Conservation (phyloP, 1,140 invertebrate species). For the Drosophila burlai region DNA sequence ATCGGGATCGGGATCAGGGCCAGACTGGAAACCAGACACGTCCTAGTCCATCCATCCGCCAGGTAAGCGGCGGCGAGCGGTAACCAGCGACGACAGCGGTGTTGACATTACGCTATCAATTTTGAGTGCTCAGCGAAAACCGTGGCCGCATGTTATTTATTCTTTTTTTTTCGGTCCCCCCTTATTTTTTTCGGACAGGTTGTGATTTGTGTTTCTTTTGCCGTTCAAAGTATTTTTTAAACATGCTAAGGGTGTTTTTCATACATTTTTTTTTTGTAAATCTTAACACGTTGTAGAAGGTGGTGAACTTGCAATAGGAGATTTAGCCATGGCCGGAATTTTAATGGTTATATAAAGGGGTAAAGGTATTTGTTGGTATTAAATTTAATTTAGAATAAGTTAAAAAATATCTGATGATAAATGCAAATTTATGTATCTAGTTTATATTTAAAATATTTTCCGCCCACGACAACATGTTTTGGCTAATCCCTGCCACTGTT, state of each 20-base stretch:
- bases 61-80: conserved; percentile 30
- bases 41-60: conserved; percentile 35
- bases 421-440: neutral
- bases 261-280: conserved; percentile 1
- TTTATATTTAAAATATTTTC: neutral
- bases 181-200: conserved; percentile 21
- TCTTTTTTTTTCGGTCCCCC: conserved; percentile 11
- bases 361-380: neutral
- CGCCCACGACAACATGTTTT: neutral
- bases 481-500: neutral
- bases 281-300: conserved; percentile 15
- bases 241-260: conserved; percentile 8
- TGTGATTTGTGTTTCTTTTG: conserved; percentile 39
- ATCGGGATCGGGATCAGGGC: conserved; percentile 51
- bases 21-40: conserved; percentile 68
- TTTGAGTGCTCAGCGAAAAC: conserved; percentile 39
- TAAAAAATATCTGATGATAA: neutral
- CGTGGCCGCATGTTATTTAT: conserved; percentile 34
- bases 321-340: neutral
- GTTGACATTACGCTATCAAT: conserved; percentile 49
- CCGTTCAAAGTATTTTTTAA: conserved; percentile 20
- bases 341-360: neutral
- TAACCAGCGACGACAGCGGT: conserved; percentile 37
- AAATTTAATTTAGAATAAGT: neutral
- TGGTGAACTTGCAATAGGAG: conserved; percentile 12